These are phyloP conservation scores for Berghia stephanieae DNA, from an alignment of 1,140 invertebrate genomes.

Conservation along the genomic window DNA sequence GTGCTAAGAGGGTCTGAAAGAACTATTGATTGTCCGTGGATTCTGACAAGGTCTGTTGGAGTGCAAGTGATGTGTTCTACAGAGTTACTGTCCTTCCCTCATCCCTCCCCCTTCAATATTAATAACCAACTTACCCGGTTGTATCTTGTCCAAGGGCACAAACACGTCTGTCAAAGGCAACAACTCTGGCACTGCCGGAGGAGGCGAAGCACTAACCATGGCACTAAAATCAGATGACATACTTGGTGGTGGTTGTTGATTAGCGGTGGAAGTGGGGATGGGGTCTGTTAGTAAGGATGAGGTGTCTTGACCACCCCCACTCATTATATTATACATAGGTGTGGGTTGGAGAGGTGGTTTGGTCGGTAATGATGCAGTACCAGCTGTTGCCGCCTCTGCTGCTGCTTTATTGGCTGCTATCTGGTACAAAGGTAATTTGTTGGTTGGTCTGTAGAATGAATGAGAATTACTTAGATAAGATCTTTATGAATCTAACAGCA, in stretches of 20 bases:
- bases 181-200: slow-evolving; percentile 44
- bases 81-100: too few relatives aligned
- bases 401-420: slow-evolving; percentile 61
- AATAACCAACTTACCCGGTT: slow-evolving; percentile 74
- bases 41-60: too few relatives aligned
- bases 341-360: not conserved
- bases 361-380: slow-evolving; percentile 1
- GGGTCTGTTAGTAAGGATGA: not conserved
- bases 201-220: slow-evolving; percentile 46
- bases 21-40: too few relatives aligned
- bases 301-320: not conserved
- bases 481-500: too few relatives aligned
- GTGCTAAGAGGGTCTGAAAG: too few relatives aligned
- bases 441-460: slow-evolving; percentile 68
- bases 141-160: slow-evolving; percentile 79
- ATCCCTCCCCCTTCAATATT: too few relatives aligned
- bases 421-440: slow-evolving; percentile 79
- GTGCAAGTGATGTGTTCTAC: too few relatives aligned
- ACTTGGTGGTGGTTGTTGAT: not conserved
- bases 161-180: slow-evolving; percentile 75
- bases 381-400: slow-evolving; percentile 22
- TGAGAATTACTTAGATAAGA: too few relatives aligned
- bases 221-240: slow-evolving; percentile 15
- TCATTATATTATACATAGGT: not conserved
- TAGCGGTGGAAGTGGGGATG: not conserved